Conservation (phyloP, 2,888 invertebrate genomes). For the Poecilus cupreus region DNA sequence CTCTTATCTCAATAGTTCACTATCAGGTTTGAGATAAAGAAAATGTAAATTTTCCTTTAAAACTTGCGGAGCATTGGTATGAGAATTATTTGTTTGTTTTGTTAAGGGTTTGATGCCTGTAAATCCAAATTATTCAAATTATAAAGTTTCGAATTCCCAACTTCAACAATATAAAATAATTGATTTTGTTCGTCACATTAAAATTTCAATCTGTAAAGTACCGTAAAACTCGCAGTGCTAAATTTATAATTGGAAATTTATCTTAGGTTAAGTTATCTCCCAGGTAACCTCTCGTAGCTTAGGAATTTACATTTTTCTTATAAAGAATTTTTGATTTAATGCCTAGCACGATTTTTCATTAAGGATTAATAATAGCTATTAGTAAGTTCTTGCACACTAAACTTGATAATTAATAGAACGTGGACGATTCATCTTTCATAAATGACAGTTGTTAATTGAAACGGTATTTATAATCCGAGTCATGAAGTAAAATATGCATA, state of each 20-base stretch:
- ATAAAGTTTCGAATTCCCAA: slow-evolving; percentile 17
- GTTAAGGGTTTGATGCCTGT: not conserved
- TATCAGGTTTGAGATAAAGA: not conserved
- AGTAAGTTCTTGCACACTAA: not conserved
- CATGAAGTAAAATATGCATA: slow-evolving; percentile 1
- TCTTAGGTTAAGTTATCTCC: no score
- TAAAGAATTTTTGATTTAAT: no score
- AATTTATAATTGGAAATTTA: slow-evolving; percentile 3
- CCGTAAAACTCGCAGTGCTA: not conserved
- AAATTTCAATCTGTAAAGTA: not conserved
- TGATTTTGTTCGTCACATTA: slow-evolving; percentile 6
- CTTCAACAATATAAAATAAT: slow-evolving; percentile 21
- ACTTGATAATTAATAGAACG: not conserved
- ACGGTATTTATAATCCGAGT: not conserved
- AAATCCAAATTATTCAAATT: slow-evolving; percentile 25
- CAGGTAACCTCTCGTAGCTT: no score
- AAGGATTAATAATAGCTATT: no score
- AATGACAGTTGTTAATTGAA: not conserved
- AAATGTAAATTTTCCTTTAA: slow-evolving; percentile 11
- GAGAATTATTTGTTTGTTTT: slow-evolving; percentile 20
- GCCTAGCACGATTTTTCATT: no score
- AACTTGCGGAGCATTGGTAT: not conserved
- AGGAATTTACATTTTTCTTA: no score
- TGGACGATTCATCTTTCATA: not conserved
- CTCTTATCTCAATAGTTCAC: not conserved